These are phyloP conservation scores for Ophion obscuratus DNA, from an alignment of 2,888 invertebrate genomes.

Conservation along the genomic window DNA sequence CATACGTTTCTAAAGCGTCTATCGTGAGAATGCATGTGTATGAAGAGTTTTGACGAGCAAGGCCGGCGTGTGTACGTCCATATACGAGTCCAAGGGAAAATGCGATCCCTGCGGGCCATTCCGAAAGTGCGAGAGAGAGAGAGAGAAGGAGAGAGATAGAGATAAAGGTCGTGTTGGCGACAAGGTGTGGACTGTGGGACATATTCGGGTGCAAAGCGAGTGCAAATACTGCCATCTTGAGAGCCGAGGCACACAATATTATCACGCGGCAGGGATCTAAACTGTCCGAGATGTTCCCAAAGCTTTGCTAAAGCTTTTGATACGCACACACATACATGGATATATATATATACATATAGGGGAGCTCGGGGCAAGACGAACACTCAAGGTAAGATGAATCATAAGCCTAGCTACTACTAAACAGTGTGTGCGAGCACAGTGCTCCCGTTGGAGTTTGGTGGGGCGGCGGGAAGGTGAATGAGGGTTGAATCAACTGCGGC, in stretches of 20 bases:
- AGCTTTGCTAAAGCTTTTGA: slow-evolving; percentile 28
- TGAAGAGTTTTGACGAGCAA: slow-evolving; percentile 20
- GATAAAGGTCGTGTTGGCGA: background rate
- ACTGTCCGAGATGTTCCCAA: slow-evolving; percentile 71
- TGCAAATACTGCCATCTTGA: slow-evolving; percentile 74
- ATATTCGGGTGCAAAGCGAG: slow-evolving; percentile 39
- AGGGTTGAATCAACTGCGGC: too few relatives aligned
- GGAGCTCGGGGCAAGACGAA: too few relatives aligned
- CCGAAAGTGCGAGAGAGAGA: background rate
- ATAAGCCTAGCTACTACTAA: too few relatives aligned
- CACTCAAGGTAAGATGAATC: too few relatives aligned
- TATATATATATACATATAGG: too few relatives aligned
- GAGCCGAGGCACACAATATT: slow-evolving; percentile 76
- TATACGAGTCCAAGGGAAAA: slow-evolving; percentile 30
- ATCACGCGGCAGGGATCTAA: slow-evolving; percentile 79
- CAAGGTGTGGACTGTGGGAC: background rate
- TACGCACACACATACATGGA: background rate
- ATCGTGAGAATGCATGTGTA: slow-evolving; percentile 15
- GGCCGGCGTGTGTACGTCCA: background rate
- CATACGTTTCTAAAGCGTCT: slow-evolving; percentile 50
- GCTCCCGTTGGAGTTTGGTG: too few relatives aligned
- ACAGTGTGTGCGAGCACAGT: too few relatives aligned
- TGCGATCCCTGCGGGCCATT: slow-evolving; percentile 28
- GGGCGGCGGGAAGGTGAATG: too few relatives aligned
- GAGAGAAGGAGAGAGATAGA: background rate